These are phyloP conservation scores for Teleogryllus oceanicus DNA, from an alignment of 2,888 invertebrate genomes.

Conservation along the genomic window DNA sequence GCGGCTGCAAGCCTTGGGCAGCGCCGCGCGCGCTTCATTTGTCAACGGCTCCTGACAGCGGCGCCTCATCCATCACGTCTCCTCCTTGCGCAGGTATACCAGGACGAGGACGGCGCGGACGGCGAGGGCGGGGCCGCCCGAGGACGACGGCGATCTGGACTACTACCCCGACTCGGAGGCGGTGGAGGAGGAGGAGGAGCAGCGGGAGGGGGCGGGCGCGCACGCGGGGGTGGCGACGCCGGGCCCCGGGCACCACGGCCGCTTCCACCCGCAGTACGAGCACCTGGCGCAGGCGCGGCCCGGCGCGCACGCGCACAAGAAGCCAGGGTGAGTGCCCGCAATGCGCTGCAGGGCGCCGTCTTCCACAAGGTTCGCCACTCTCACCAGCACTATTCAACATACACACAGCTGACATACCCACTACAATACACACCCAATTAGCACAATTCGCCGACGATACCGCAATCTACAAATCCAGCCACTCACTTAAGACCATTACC, in stretches of 20 bases:
- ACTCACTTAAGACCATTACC: too few species aligned
- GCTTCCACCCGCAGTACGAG: not conserved
- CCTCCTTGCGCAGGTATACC: constrained; percentile 27
- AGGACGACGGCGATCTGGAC: constrained; percentile 21
- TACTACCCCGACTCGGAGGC: not conserved
- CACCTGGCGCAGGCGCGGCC: not conserved
- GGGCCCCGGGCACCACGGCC: not conserved
- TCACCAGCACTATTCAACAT: too few species aligned
- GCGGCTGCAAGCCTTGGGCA: too few species aligned
- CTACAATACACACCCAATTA: too few species aligned
- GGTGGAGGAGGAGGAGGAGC: not conserved
- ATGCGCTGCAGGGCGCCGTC: too few species aligned
- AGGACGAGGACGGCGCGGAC: constrained; percentile 46
- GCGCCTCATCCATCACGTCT: not conserved
- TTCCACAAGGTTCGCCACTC: too few species aligned
- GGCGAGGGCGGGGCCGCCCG: constrained; percentile 43
- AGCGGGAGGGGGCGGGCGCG: not conserved
- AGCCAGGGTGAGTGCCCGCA: not conserved
- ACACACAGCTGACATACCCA: too few species aligned
- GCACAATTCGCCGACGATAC: too few species aligned
- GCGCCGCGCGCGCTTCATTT: too few species aligned
- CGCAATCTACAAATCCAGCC: too few species aligned
- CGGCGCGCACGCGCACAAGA: not conserved
- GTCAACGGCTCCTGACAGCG: not conserved
- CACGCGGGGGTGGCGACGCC: not conserved